Conservation (phyloP, 2,888 invertebrate species). For the Mechanitis mazaeus region DNA sequence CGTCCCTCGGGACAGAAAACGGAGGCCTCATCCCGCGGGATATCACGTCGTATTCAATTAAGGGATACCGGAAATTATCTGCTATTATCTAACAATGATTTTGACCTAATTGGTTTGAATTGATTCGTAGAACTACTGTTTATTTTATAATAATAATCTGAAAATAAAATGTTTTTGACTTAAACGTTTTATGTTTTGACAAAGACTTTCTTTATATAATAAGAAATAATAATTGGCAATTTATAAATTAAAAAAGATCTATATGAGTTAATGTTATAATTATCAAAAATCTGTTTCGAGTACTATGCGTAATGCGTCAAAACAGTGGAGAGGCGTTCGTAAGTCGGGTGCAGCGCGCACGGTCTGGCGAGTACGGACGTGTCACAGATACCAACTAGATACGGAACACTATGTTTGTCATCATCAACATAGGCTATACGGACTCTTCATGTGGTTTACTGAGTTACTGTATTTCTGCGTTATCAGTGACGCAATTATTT, state of each 20-base stretch:
- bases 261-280: background rate
- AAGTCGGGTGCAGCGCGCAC: constrained; percentile 47
- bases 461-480: too few species aligned
- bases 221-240: too few species aligned
- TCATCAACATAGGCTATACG: background rate
- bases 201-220: too few species aligned
- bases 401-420: constrained; percentile 16
- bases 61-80: constrained; percentile 48
- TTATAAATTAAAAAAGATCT: too few species aligned
- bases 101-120: constrained; percentile 3
- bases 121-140: background rate
- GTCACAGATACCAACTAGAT: constrained; percentile 59
- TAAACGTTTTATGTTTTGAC: too few species aligned
- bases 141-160: too few species aligned
- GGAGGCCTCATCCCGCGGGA: constrained; percentile 62
- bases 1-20: constrained; percentile 55
- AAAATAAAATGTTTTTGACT: too few species aligned
- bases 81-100: constrained; percentile 2
- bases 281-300: constrained; percentile 10
- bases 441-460: background rate
- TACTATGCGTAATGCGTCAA: constrained; percentile 30
- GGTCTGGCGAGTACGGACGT: constrained; percentile 69
- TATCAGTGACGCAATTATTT: too few species aligned
- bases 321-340: constrained; percentile 43
- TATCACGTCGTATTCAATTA: constrained; percentile 62